These are phyloP conservation scores for Hemicentrotus pulcherrimus DNA, from an alignment of 35 echinoderm and acorn worm genomes.

Conservation along the genomic window DNA sequence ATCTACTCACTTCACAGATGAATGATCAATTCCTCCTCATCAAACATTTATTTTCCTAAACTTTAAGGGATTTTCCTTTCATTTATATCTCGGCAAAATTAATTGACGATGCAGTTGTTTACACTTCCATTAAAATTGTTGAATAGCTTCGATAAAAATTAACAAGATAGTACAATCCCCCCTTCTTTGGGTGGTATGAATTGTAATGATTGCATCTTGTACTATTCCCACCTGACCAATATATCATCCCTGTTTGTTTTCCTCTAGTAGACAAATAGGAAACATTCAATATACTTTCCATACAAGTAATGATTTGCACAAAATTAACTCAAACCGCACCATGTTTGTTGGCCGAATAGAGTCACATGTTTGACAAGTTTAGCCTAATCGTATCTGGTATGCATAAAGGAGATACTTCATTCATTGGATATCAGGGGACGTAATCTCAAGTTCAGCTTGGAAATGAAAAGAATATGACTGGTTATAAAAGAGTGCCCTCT, in stretches of 20 bases:
- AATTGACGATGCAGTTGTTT: too few species aligned
- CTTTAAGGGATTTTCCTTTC: too few species aligned
- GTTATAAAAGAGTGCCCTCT: not conserved
- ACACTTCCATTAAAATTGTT: too few species aligned
- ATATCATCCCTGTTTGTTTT: not conserved
- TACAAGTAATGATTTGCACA: not conserved
- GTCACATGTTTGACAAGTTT: not conserved
- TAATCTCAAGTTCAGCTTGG: not conserved
- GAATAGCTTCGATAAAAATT: too few species aligned
- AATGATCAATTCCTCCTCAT: too few species aligned
- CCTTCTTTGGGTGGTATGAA: too few species aligned
- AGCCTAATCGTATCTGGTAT: not conserved
- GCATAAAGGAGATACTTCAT: not conserved
- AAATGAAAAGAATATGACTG: not conserved
- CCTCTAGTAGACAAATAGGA: not conserved
- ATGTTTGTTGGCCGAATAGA: not conserved
- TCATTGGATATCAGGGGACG: not conserved
- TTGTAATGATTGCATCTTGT: too few species aligned
- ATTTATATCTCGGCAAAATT: too few species aligned
- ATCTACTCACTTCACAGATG: too few species aligned
- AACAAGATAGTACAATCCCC: too few species aligned
- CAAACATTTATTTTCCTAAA: too few species aligned
- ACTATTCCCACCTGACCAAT: not conserved
- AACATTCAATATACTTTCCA: slow-evolving; percentile 2
- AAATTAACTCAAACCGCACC: not conserved